These are phyloP conservation scores for Rhopalosiphum nymphaeae DNA, from an alignment of 2,888 invertebrate genomes.

Conservation along the genomic window DNA sequence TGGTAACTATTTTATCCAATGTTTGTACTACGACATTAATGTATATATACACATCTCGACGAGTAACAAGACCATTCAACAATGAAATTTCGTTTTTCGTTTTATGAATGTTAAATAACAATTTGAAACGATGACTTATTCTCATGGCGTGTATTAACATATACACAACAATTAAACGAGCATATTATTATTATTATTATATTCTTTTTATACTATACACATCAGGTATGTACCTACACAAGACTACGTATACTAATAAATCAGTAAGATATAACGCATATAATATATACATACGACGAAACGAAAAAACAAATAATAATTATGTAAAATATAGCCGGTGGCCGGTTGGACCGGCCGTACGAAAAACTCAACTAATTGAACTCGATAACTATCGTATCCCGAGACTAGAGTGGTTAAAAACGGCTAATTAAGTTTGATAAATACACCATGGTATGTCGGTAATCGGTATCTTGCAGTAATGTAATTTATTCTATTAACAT, in stretches of 20 bases:
- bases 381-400: constrained; percentile 13
- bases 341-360: neutral
- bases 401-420: constrained; percentile 34
- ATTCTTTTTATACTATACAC: neutral
- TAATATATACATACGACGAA: neutral
- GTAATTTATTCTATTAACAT: constrained; percentile 49
- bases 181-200: neutral
- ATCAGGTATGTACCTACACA: neutral
- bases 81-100: neutral
- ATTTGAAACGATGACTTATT: constrained; percentile 16
- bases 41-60: neutral
- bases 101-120: neutral
- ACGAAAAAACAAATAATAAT: constrained; percentile 45
- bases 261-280: constrained; percentile 12
- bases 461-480: constrained; percentile 15
- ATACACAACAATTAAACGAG: constrained; percentile 31
- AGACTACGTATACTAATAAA: constrained; percentile 23
- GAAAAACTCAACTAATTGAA: constrained; percentile 45
- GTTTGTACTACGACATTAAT: constrained; percentile 1
- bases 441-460: neutral
- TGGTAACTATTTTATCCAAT: neutral
- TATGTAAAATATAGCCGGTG: constrained; percentile 47
- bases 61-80: constrained; percentile 39
- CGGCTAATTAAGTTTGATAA: constrained; percentile 56
- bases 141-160: constrained; percentile 18